Conservation (phyloP, 92 coral and sea anemone species). For the Zoanthus gigantus region DNA sequence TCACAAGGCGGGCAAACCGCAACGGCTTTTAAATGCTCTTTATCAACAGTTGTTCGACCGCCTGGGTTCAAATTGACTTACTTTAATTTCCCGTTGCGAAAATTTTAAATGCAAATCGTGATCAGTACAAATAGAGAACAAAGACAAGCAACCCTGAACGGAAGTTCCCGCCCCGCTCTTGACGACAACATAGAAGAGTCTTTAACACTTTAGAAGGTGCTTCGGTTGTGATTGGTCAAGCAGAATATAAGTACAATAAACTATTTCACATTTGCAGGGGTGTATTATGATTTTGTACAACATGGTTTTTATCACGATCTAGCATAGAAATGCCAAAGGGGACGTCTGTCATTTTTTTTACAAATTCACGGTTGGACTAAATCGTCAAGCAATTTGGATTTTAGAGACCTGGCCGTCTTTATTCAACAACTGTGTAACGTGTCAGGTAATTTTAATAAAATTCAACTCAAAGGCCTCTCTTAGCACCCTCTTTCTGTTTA, state of each 20-base stretch:
- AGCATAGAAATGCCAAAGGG: conserved; percentile 43
- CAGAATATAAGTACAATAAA: conserved; percentile 74
- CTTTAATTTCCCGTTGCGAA: conserved; percentile 89
- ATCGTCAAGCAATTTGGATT: conserved; percentile 7
- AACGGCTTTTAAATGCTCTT: conserved; percentile 30
- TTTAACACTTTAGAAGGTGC: conserved; percentile 59
- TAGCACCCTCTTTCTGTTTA: background rate
- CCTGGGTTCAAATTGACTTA: conserved; percentile 52
- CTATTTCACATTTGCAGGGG: conserved; percentile 81
- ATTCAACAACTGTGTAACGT: background rate
- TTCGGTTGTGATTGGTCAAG: conserved; percentile 81
- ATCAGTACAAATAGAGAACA: conserved; percentile 88
- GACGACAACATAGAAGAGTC: conserved; percentile 90
- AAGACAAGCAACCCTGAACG: conserved; percentile 84
- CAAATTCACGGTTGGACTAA: conserved; percentile 20
- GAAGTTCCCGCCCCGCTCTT: conserved; percentile 94
- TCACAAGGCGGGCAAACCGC: conserved; percentile 8
- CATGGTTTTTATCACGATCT: conserved; percentile 57
- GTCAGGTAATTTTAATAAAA: background rate
- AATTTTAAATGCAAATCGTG: conserved; percentile 90
- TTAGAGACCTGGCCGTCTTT: background rate
- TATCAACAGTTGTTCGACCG: conserved; percentile 44
- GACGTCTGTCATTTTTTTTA: conserved; percentile 30
- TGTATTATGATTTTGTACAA: conserved; percentile 47
- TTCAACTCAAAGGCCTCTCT: background rate